Evolutionary conservation across 2,888 invertebrate species (phyloP).

Genomic region (Diaprepes abbreviatus): DNA sequence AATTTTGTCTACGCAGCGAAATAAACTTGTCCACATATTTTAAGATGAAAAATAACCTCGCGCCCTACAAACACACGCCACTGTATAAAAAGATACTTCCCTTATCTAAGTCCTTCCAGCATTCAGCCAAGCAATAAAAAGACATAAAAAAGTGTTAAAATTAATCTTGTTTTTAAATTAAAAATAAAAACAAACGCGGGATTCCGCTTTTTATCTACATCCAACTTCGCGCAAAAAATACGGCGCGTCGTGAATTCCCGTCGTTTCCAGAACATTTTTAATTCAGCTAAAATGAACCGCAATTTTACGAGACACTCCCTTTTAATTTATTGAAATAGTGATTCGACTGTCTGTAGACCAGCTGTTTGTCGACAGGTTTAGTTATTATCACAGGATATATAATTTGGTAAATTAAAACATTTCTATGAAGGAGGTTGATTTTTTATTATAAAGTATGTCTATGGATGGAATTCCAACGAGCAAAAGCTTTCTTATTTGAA

Average conservation of each 20-base stretch:
- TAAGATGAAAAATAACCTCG: too few relatives aligned
- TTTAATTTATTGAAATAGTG: slow-evolving; percentile 17
- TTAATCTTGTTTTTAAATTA: slow-evolving; percentile 7
- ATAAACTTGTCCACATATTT: too few relatives aligned
- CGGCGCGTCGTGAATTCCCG: slow-evolving; percentile 12
- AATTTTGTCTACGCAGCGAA: too few relatives aligned
- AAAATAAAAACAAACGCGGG: slow-evolving; percentile 7
- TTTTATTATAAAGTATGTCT: too few relatives aligned
- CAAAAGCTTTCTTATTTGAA: too few relatives aligned
- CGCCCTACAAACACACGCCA: not conserved
- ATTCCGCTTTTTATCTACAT: slow-evolving; percentile 5
- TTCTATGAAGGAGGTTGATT: too few relatives aligned
- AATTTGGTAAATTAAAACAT: too few relatives aligned
- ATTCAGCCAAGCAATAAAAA: not conserved
- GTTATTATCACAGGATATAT: too few relatives aligned
- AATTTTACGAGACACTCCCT: slow-evolving; percentile 11
- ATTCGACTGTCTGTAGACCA: slow-evolving; percentile 6
- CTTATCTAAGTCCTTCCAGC: not conserved
- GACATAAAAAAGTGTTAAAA: slow-evolving; percentile 8
- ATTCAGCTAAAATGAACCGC: slow-evolving; percentile 11
- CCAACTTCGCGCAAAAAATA: slow-evolving; percentile 7
- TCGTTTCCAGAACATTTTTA: slow-evolving; percentile 7
- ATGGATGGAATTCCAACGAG: too few relatives aligned
- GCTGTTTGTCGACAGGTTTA: slow-evolving; percentile 3
- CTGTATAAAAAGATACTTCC: not conserved